These are phyloP conservation scores for Ypsolopha scabrella DNA, from an alignment of 2,888 invertebrate species.

Conservation along the genomic window DNA sequence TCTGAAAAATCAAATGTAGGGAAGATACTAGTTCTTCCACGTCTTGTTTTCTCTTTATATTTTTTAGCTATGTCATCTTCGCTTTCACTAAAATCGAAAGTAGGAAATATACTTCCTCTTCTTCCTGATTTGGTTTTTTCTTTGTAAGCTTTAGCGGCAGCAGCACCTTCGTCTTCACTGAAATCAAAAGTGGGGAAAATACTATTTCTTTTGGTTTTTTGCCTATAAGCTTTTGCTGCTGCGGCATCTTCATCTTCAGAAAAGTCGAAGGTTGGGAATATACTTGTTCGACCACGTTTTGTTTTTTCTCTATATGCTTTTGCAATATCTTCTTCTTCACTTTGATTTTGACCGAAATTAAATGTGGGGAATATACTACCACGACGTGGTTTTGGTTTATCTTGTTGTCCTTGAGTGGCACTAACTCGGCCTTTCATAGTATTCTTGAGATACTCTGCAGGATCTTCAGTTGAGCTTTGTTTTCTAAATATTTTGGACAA, in stretches of 20 bases:
- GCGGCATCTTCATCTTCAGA: slow-evolving; percentile 50
- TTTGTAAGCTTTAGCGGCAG: slow-evolving; percentile 34
- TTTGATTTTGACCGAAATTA: slow-evolving; percentile 31
- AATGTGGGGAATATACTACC: slow-evolving; percentile 51
- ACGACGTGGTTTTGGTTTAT: slow-evolving; percentile 31
- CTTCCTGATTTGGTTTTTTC: slow-evolving; percentile 47
- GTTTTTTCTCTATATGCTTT: slow-evolving; percentile 9
- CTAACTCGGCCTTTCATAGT: slow-evolving; percentile 42
- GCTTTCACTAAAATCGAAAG: slow-evolving; percentile 51
- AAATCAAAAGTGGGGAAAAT: slow-evolving; percentile 54
- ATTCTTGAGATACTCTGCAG: slow-evolving; percentile 43
- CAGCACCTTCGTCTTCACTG: slow-evolving; percentile 37
- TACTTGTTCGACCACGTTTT: slow-evolving; percentile 10
- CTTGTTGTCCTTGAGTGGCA: slow-evolving; percentile 31
- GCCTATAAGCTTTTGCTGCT: slow-evolving; percentile 31
- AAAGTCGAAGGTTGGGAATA: slow-evolving; percentile 35
- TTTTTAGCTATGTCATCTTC: slow-evolving; percentile 37
- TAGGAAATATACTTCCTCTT: slow-evolving; percentile 51
- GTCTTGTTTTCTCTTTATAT: slow-evolving; percentile 49
- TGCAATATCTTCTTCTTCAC: slow-evolving; percentile 20
- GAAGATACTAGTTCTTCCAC: slow-evolving; percentile 53
- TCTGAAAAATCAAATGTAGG: slow-evolving; percentile 52
- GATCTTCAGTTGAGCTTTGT: slow-evolving; percentile 39
- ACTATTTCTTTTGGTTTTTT: slow-evolving; percentile 47
- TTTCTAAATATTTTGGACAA: slow-evolving; percentile 41